Evolutionary conservation across 2,797 vertebrate species (phyloP), one percentile per base, ranked within the genome.

Genomic region (Periparus ater): DNA sequence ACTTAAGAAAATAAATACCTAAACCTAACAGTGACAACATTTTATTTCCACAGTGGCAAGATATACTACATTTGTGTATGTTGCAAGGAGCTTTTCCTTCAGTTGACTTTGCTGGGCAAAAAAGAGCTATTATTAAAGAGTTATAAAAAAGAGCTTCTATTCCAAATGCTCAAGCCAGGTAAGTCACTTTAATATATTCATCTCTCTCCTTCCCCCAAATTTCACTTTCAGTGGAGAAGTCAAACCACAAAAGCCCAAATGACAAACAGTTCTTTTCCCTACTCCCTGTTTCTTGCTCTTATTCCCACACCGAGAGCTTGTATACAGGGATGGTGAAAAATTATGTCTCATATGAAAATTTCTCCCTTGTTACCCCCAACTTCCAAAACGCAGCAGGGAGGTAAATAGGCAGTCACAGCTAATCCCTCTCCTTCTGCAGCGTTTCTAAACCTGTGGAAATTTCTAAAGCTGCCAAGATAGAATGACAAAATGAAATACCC

Each of bases 391-490:
- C 85, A 77, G 61, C 14, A 4, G 45, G 89, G 74, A 87, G 60
- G 53, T 53, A 93, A 92, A 87, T 13, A 85, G 50, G 67, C 63
- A 95, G 70, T 75, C 84, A 71, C 51, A 63, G 40, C 36, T 62
- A 48, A 89, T 82, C 71, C 82, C 83, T 60, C 23, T 71, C 74
- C 60, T 20, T 80, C 78, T 77, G 54, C 68, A 85, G 32, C 61
- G 44, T 74, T 92, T 95, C 57, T 60, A 91, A 92, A 75, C 48
- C 26, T 61, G 34, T 74, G 75, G 72, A 93, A 93, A 91, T 87
- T 87, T 79, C 70, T 86, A 76, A 91, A 78, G 72, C 88, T 84
- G 68, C 85, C 66, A 73, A 76, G 36, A 73, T 3, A 61, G 66
- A 94, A 79, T 36, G 74, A 79, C 63, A 93, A 95, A 94, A 88